phyloP scores from a whole-genome alignment of 2,113 vertebrate genomes.

The Hypocryptadius cinnamomeus region DNA sequence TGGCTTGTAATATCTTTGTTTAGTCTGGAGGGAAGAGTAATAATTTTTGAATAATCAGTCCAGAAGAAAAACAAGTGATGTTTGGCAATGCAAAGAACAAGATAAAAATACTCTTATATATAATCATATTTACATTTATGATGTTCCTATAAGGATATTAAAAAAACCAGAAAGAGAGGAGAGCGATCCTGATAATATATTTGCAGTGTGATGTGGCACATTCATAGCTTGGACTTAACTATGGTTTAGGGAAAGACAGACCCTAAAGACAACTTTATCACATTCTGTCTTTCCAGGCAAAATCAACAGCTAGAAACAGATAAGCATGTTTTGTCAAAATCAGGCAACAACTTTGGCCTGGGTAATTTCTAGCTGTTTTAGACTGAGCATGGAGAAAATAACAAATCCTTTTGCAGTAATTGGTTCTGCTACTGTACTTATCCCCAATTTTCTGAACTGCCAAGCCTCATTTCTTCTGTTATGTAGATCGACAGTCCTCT shows the following conservation, averaged over 20 bases:
- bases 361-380: not conserved
- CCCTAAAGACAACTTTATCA: not conserved
- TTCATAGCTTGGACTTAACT: not conserved
- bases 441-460: slow-evolving; percentile 27
- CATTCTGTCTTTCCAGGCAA: not conserved
- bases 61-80: not conserved
- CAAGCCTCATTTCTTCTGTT: slow-evolving; percentile 42
- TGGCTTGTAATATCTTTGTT: not conserved
- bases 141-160: not conserved
- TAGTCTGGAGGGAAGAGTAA: not conserved
- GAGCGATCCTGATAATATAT: not conserved
- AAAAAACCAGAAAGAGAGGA: not conserved
- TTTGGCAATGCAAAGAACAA: not conserved
- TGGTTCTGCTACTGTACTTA: slow-evolving; percentile 25
- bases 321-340: not conserved
- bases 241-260: not conserved
- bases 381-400: not conserved
- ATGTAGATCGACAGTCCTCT: slow-evolving; percentile 6
- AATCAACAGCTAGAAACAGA: not conserved
- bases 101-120: not conserved
- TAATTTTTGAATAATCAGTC: not conserved
- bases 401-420: not conserved
- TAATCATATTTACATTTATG: not conserved
- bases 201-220: not conserved
- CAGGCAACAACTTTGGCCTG: not conserved